Conservation (phyloP, 2,113 vertebrate genomes). For the Gopherus evgoodei region DNA sequence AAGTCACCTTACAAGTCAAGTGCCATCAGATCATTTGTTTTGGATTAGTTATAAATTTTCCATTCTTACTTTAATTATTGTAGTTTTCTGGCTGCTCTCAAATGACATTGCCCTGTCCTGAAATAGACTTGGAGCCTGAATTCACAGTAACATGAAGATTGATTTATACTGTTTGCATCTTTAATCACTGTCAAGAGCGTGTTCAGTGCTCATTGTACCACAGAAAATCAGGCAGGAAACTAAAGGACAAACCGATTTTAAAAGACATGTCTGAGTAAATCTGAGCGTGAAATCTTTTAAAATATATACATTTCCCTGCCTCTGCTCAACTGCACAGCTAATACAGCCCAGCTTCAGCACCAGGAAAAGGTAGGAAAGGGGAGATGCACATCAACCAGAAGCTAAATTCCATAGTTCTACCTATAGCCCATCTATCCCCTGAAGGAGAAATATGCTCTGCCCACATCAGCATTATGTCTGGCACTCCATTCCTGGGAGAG, state of each 20-base stretch:
- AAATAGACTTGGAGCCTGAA: neutral
- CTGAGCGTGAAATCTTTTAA: neutral
- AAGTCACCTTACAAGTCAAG: neutral
- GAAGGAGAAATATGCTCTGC: neutral
- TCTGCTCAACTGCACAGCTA: neutral
- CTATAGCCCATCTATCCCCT: neutral
- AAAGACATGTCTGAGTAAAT: neutral
- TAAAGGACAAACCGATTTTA: neutral
- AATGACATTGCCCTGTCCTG: neutral
- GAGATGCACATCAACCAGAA: neutral
- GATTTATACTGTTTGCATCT: neutral
- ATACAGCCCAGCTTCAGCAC: neutral
- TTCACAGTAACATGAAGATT: neutral
- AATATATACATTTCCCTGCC: neutral
- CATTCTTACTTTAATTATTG: neutral
- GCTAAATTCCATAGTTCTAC: neutral
- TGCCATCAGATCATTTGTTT: neutral
- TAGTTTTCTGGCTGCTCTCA: neutral
- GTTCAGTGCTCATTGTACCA: neutral
- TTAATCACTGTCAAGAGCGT: neutral
- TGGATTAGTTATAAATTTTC: neutral
- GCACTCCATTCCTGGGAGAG: neutral
- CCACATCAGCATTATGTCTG: neutral
- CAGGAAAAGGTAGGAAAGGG: neutral
- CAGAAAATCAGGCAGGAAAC: neutral